Base-by-base conservation (phyloP, 2,888 invertebrate species). In the Lamellibrachia satsuma region DNA sequence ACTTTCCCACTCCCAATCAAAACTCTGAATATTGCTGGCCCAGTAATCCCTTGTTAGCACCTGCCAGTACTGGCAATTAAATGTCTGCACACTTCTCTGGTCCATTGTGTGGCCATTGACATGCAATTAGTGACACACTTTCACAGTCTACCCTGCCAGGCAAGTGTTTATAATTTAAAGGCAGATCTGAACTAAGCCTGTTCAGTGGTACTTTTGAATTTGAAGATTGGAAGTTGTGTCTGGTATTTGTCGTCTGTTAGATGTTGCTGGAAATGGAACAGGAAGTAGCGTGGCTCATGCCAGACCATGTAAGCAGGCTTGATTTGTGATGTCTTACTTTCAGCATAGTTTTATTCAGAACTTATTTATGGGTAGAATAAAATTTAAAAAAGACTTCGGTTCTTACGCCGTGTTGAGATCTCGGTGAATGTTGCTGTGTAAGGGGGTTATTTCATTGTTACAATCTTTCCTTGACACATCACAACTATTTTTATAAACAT, bases 11-110 rank as follows among this genome's bases (percentile, higher is more conserved):
- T 75, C 75, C 22, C 75, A 75, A 75, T 3, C 75, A 39, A 39
- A 39, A 39, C 75, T 6, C 75, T 22, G 3, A n/a, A 75, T 39
- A 39, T 39, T 39, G 39, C 75, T 75, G 22, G 22, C 75, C 75
- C 75, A 75, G 22, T 75, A 75, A 75, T 75, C 75, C 75, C 75
- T 15, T 75, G 75, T 75, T 75, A n/a, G 75, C 75, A 75, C 75
- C 75, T 75, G 22, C 22, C n/a, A 75, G 75, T 75, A 3, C 22
- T 0, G 4, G 75, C 75, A 75, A 75, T 75, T 75, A 75, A 75
- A 75, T 2, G 75, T 75, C 75, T 75, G 75, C 75, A 75, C 75
- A 55, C 55, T 75, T 22, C 15, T 22, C 22, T 75, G 75, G 75
- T 2, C 75, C 75, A 75, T 75, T 75, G 75, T 75, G 22, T 75